These are phyloP conservation scores for Scylla paramamosain DNA, from an alignment of 1,140 invertebrate genomes.

Conservation along the genomic window DNA sequence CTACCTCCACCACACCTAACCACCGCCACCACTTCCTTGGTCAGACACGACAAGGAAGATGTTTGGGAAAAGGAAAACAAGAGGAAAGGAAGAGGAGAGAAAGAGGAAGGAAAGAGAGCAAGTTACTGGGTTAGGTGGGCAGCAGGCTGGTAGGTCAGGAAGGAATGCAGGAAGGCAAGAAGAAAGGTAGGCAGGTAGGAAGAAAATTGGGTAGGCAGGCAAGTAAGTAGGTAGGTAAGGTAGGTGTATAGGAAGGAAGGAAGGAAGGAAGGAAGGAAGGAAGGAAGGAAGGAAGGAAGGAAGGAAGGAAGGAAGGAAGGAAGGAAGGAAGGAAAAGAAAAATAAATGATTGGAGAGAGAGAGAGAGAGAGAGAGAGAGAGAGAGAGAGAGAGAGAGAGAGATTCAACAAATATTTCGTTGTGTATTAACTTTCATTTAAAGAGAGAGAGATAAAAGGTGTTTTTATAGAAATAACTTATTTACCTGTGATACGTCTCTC, in stretches of 20 bases:
- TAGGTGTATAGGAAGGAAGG: not conserved
- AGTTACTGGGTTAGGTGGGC: not conserved
- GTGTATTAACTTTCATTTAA: not conserved
- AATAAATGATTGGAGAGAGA: constrained; percentile 29
- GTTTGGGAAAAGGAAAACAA: not conserved
- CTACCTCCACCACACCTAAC: not conserved
- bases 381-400: constrained; percentile 41
- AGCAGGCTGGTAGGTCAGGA: not conserved
- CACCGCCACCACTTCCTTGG: not conserved
- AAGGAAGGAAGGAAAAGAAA: not conserved
- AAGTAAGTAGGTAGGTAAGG: not conserved
- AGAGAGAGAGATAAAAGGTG: not conserved
- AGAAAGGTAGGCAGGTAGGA: not conserved
- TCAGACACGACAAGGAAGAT: not conserved
- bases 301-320: not conserved
- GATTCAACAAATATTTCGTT: not conserved
- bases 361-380: constrained; percentile 60
- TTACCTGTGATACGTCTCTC: not conserved
- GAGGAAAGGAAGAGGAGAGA: not conserved
- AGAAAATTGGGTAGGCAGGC: not conserved
- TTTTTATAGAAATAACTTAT: not conserved
- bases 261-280: not conserved
- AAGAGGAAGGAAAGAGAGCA: not conserved
- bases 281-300: not conserved
- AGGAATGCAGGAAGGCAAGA: not conserved